Evolutionary conservation across 2,888 invertebrate genomes (phyloP).

Genomic region (Augiades crinisus): DNA sequence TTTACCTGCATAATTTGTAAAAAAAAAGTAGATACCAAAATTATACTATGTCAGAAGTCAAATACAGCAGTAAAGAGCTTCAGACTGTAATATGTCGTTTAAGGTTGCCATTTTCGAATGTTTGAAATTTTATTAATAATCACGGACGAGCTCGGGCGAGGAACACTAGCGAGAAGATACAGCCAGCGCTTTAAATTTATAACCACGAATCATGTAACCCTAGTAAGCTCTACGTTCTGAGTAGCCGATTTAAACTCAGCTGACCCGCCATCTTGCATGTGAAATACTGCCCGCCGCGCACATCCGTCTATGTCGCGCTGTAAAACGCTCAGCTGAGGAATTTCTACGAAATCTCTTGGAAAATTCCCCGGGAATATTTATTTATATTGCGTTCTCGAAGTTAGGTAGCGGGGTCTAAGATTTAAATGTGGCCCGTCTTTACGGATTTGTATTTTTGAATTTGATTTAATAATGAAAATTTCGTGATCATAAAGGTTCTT

Average conservation of each 20-base stretch:
- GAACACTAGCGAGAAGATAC: no score
- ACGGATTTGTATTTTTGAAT: no score
- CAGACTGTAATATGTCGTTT: no score
- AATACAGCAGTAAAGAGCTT: no score
- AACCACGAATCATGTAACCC: conserved; percentile 13
- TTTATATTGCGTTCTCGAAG: conserved; percentile 17
- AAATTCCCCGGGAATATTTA: conserved; percentile 20
- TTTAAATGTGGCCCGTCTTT: neutral
- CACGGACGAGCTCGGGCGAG: no score
- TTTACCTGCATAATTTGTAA: no score
- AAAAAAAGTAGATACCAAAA: no score
- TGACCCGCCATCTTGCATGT: conserved; percentile 15
- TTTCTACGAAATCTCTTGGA: conserved; percentile 15
- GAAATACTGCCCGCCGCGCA: conserved; percentile 19
- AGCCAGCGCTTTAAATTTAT: conserved; percentile 6
- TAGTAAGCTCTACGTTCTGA: conserved; percentile 8
- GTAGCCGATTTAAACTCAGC: conserved; percentile 23
- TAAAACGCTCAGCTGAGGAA: conserved; percentile 14
- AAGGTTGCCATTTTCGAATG: no score
- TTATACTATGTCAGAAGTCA: no score
- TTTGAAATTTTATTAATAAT: no score
- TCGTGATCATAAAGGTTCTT: no score
- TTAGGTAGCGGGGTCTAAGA: conserved; percentile 1
- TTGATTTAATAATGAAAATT: no score
- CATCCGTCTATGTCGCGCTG: conserved; percentile 20